Evolutionary conservation across 92 coral and sea anemone genomes (phyloP).

Genomic region (Pocillopora meandrina): DNA sequence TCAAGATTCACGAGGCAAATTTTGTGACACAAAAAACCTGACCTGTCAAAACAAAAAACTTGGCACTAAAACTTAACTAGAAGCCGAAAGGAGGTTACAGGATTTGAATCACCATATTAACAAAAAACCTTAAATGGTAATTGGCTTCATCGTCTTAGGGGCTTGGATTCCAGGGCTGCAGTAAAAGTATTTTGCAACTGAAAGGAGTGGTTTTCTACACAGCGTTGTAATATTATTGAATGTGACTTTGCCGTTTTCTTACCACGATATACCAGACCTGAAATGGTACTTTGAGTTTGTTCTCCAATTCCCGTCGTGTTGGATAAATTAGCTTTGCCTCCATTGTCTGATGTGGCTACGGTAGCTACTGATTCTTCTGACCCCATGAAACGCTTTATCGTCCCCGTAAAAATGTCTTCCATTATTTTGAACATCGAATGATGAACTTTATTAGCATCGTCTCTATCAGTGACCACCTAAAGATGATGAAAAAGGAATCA

Average conservation of each 20-base stretch:
- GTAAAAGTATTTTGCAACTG: no score
- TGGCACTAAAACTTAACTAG: no score
- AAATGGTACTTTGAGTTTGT: background rate
- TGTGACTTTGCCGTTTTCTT: background rate
- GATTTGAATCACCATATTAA: no score
- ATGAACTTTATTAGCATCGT: slow-evolving; percentile 28
- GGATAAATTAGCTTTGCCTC: background rate
- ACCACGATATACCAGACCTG: no score
- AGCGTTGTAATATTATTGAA: background rate
- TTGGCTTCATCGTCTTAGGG: no score
- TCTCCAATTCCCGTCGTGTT: background rate
- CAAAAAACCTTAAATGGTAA: no score
- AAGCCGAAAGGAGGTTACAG: no score
- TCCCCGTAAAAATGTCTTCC: slow-evolving; percentile 37
- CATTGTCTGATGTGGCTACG: background rate
- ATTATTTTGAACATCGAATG: slow-evolving; percentile 34
- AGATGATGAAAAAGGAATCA: background rate
- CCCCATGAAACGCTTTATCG: slow-evolving; percentile 32
- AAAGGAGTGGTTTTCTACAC: no score
- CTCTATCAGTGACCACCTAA: slow-evolving; percentile 31
- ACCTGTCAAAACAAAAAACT: no score
- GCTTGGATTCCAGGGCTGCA: no score
- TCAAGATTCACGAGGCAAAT: no score
- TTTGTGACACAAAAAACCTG: no score
- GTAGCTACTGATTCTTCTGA: background rate